Conservation (phyloP, 2,888 invertebrate genomes). For the Drepanosiphum platanoidis region DNA sequence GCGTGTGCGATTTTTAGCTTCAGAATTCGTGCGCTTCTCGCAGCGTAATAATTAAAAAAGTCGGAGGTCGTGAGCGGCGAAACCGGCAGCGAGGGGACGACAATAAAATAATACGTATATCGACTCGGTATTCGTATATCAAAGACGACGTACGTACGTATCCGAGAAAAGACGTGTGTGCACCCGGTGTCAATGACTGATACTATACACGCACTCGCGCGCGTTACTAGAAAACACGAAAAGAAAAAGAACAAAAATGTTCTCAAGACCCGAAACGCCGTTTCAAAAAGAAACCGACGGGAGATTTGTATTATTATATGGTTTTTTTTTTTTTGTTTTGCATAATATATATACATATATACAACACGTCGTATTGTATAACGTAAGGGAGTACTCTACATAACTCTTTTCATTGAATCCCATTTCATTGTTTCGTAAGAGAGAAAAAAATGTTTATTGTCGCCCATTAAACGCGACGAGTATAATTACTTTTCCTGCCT, state of each 20-base stretch:
- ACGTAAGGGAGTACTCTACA: conserved; percentile 59
- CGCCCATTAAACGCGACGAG: conserved; percentile 53
- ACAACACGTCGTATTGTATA: conserved; percentile 51
- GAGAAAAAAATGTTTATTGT: conserved; percentile 55
- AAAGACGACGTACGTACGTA: conserved; percentile 10
- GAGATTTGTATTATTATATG: conserved; percentile 60
- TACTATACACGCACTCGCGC: neutral
- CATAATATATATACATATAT: no score
- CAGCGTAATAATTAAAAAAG: conserved; percentile 41
- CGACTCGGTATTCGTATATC: conserved; percentile 1
- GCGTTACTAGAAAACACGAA: neutral
- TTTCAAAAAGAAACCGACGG: conserved; percentile 59
- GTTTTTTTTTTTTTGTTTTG: conserved; percentile 54
- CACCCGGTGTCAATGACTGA: conserved; percentile 58
- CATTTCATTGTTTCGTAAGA: conserved; percentile 51
- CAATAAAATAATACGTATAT: no score
- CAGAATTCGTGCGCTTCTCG: conserved; percentile 33
- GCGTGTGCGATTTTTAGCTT: conserved; percentile 28
- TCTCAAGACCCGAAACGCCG: conserved; percentile 39
- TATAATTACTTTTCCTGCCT: conserved; percentile 59
- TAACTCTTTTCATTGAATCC: conserved; percentile 56
- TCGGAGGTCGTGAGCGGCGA: conserved; percentile 23
- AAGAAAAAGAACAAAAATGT: conserved; percentile 24
- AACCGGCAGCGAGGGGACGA: conserved; percentile 13
- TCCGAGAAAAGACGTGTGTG: neutral